Conservation (phyloP, 2,888 invertebrate species). For the Drosophila atroscutellata region DNA sequence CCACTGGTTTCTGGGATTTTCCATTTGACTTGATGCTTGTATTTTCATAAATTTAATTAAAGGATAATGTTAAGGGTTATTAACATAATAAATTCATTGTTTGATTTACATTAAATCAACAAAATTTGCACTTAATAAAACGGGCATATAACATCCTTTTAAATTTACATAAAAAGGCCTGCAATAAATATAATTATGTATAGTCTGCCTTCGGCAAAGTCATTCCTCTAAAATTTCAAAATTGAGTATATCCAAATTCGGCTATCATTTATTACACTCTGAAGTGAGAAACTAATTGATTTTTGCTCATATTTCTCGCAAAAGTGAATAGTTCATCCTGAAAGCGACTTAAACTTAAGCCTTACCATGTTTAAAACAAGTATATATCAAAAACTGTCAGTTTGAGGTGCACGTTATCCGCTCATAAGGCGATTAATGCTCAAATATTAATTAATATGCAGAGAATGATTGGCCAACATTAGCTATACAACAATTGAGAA, state of each 20-base stretch:
- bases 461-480: neutral
- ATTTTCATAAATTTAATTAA: neutral
- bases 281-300: neutral
- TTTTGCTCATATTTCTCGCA: neutral
- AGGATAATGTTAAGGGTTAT: neutral
- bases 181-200: neutral
- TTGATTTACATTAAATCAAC: neutral
- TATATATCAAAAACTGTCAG: neutral
- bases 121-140: neutral
- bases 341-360: neutral
- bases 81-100: neutral
- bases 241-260: neutral
- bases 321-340: neutral
- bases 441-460: constrained; percentile 12
- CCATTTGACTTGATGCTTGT: neutral
- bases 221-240: neutral
- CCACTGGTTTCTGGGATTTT: neutral
- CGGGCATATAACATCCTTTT: neutral
- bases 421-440: constrained; percentile 15
- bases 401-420: neutral
- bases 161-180: neutral
- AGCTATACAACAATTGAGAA: neutral
- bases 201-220: neutral
- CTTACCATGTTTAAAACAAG: too few species aligned
- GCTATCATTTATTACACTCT: neutral